phyloP scores from a whole-genome alignment of 2,888 invertebrate genomes.

The Xestobium rufovillosum region DNA sequence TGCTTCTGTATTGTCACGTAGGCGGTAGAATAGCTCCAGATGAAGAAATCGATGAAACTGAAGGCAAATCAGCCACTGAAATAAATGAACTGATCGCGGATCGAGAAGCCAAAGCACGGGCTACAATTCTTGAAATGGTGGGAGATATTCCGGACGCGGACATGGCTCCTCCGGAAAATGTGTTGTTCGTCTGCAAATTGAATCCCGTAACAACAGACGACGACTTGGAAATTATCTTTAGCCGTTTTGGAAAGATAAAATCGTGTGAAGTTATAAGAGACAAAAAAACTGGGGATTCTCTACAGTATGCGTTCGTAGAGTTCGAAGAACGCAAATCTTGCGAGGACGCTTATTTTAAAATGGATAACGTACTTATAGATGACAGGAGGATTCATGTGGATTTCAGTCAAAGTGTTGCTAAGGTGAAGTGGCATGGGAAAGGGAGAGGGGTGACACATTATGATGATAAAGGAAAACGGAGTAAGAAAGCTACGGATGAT shows the following conservation, averaged over 20 bases:
- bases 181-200: conserved; percentile 96
- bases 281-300: conserved; percentile 82
- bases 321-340: conserved; percentile 88
- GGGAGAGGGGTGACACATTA: conserved; percentile 67
- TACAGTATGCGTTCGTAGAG: conserved; percentile 99
- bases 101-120: conserved; percentile 91
- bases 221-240: conserved; percentile 95
- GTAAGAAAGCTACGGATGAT: conserved; percentile 25
- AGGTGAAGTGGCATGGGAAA: conserved; percentile 85
- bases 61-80: conserved; percentile 75
- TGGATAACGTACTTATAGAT: conserved; percentile 99
- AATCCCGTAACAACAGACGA: conserved; percentile 98
- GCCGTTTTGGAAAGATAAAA: conserved; percentile 88
- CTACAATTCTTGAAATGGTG: conserved; percentile 96
- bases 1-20: too few species aligned
- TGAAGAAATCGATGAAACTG: conserved; percentile 83
- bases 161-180: conserved; percentile 97
- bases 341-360: conserved; percentile 98
- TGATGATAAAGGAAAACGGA: conserved; percentile 35
- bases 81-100: conserved; percentile 80
- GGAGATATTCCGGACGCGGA: conserved; percentile 97
- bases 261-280: conserved; percentile 96
- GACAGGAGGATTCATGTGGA: conserved; percentile 98
- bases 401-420: conserved; percentile 97
- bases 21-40: conserved; percentile 77